phyloP scores from a whole-genome alignment of 2,113 vertebrate genomes.

The Erpornis zantholeuca region DNA sequence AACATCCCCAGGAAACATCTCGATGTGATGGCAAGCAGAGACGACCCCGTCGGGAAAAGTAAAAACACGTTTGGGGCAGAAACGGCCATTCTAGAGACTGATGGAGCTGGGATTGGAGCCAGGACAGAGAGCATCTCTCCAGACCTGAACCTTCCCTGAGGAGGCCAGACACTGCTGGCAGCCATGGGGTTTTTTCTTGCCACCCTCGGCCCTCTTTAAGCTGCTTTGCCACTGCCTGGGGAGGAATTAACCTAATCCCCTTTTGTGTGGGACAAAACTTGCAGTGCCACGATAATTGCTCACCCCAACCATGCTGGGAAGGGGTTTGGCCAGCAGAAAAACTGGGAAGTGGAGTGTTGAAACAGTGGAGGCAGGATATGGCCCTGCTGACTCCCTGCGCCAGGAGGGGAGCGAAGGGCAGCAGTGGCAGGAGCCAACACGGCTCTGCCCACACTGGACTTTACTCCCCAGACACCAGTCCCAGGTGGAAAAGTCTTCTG shows the following conservation, averaged over 20 bases:
- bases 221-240: background rate
- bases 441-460: background rate
- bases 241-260: conserved; percentile 45
- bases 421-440: background rate
- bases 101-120: background rate
- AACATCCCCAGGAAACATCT: conserved; percentile 53
- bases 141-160: rapidly evolving
- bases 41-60: background rate
- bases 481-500: background rate
- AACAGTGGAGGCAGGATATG: background rate
- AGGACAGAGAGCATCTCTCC: background rate
- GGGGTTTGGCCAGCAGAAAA: background rate
- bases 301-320: background rate
- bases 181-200: rapidly evolving
- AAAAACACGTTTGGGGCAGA: background rate
- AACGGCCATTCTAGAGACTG: background rate
- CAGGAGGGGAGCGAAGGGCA: conserved; percentile 14
- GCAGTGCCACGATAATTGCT: background rate
- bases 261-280: background rate
- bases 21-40: background rate
- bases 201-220: background rate
- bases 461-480: background rate
- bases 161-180: background rate
- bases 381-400: background rate
- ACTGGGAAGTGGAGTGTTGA: background rate